phyloP scores from a whole-genome alignment of 2,888 invertebrate species.

The Drosophila falleni region DNA sequence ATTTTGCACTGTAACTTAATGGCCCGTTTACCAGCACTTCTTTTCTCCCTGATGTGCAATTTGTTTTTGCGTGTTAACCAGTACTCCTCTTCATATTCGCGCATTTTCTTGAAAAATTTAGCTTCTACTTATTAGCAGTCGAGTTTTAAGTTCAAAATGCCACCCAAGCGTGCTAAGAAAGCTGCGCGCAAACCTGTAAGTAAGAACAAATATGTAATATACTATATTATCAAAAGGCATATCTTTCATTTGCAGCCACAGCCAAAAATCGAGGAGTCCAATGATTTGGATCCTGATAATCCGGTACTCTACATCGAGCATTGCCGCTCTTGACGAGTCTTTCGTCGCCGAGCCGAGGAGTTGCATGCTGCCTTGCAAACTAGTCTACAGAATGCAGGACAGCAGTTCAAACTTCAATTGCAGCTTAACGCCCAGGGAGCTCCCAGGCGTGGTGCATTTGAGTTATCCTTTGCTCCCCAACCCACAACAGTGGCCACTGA shows the following conservation, averaged over 20 bases:
- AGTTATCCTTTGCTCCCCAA: slow-evolving; percentile 68
- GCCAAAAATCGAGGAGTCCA: slow-evolving; percentile 4
- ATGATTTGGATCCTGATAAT: slow-evolving; percentile 37
- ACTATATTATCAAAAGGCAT: not conserved
- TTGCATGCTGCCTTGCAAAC: slow-evolving; percentile 73
- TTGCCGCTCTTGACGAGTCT: slow-evolving; percentile 84
- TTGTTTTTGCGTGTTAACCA: too few relatives aligned
- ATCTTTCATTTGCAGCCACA: slow-evolving; percentile 1
- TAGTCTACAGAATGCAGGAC: slow-evolving; percentile 57
- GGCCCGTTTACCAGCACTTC: too few relatives aligned
- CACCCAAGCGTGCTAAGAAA: slow-evolving; percentile 41
- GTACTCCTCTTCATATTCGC: slow-evolving; percentile 6
- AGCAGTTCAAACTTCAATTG: slow-evolving; percentile 70
- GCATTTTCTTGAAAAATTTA: slow-evolving; percentile 25
- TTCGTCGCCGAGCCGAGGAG: slow-evolving; percentile 82
- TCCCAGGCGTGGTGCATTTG: slow-evolving; percentile 83
- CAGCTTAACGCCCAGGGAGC: slow-evolving; percentile 78
- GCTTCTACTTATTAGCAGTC: not conserved
- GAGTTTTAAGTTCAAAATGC: slow-evolving; percentile 13
- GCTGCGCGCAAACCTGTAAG: slow-evolving; percentile 23
- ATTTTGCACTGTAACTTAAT: too few relatives aligned
- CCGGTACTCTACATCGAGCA: slow-evolving; percentile 83
- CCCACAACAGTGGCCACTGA: slow-evolving; percentile 53
- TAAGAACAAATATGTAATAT: not conserved
- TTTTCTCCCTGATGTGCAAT: too few relatives aligned